Evolutionary conservation across 2,797 vertebrate species (phyloP), one percentile per base, ranked within the genome.

Genomic region (Sebastes kiyomatsui): DNA sequence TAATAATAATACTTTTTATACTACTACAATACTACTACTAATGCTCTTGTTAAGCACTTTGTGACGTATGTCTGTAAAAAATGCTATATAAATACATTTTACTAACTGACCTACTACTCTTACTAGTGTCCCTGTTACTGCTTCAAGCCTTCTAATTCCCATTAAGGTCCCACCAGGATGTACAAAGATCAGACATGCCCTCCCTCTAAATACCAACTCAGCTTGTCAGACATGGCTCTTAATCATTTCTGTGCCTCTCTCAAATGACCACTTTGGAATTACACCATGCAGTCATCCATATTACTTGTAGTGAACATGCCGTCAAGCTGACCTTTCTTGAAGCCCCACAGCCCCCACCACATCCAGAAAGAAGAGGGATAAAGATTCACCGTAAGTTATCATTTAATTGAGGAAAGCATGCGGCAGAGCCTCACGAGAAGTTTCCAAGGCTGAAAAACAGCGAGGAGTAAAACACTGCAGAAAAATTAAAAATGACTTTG

Each of bases 321-420:
- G 67, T 82, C 55, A 73, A 49, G 69, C 54, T 83, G 90, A 91
- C 87, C 83, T 92, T 92, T 91, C 75, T 80, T 88, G 65, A 72
- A 81, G 74, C 38, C 30, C 79, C 54, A 66, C 49, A 67, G 77
- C 74, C 75, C 73, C 61, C 27, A 49, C 70, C 49, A 70, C 16
- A 22, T 32, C 28, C 33, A 71, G 54, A 75, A 72, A 85, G 75
- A 59, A 35, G 9, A 18, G 66, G n/a, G 14, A 42, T 32, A 64
- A 35, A 38, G 35, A 80, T 61, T 75, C 73, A 69, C 49, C 8
- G 14, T 38, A 72, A 68, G 56, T 85, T 70, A 77, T 62, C n/a
- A 75, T 77, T 77, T 77, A 71, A 67, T 67, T 55, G 25, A 84
- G 56, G n/a, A 55, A 72, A 72, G 38, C 14, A 58, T 62, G 25